A percentile compares a stretch with the other conserved stretches of the same genome.
These are phyloP conservation scores for Helicoverpa armigera DNA, from an alignment of 1,140 invertebrate genomes.

Conservation along the genomic window DNA sequence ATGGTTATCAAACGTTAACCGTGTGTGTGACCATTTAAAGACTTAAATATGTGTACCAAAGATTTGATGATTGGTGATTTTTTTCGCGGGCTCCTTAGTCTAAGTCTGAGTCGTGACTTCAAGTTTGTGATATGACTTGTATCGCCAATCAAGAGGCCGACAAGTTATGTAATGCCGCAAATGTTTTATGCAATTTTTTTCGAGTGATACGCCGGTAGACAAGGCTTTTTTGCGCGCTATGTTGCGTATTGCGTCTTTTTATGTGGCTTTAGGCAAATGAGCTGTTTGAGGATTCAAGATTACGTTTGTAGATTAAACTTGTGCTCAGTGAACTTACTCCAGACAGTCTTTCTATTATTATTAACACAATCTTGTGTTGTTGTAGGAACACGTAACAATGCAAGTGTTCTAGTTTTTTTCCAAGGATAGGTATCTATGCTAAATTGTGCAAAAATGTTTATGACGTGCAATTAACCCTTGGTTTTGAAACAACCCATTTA, in stretches of 20 bases:
- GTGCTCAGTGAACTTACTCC: background rate
- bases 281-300: constrained; percentile 18
- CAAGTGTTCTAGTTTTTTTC: background rate
- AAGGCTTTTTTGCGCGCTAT: constrained; percentile 28
- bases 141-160: constrained; percentile 22
- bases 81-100: constrained; percentile 46
- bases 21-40: constrained; percentile 40
- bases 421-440: no score
- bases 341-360: no score
- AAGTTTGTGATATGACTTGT: constrained; percentile 33
- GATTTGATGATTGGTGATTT: constrained; percentile 47
- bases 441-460: background rate
- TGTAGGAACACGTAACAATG: no score
- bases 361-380: no score
- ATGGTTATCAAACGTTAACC: constrained; percentile 45
- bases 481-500: background rate
- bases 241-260: constrained; percentile 33
- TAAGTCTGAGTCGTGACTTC: constrained; percentile 26
- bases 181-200: constrained; percentile 47
- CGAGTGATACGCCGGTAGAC: constrained; percentile 19
- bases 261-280: background rate
- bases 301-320: background rate
- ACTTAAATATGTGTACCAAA: constrained; percentile 50
- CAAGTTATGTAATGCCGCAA: constrained; percentile 45
- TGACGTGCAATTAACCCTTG: background rate